Conservation (phyloP, 1,140 invertebrate species). For the Drosophila pectinifera region DNA sequence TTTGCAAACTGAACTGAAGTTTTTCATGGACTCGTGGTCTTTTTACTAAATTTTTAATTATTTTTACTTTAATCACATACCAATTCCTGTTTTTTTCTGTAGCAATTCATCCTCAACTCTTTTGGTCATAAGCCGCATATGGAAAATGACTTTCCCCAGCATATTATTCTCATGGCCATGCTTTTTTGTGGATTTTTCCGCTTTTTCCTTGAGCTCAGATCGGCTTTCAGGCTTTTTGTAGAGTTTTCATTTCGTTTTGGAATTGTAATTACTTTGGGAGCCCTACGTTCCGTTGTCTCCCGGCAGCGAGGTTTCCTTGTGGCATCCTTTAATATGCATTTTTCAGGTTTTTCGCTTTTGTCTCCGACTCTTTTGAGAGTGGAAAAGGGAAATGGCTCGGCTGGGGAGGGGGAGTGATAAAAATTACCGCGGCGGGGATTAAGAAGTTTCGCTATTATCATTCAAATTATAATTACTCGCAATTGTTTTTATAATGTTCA, state of each 20-base stretch:
- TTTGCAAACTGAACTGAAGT: too few relatives aligned
- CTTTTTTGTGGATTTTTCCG: slow-evolving; percentile 19
- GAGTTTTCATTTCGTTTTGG: slow-evolving; percentile 69
- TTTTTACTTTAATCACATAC: too few relatives aligned
- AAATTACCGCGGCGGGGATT: slow-evolving; percentile 81
- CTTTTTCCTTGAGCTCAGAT: slow-evolving; percentile 37
- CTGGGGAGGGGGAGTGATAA: slow-evolving; percentile 47
- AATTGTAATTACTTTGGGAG: slow-evolving; percentile 68
- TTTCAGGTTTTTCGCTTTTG: slow-evolving; percentile 61
- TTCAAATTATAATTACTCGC: slow-evolving; percentile 83
- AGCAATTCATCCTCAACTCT: not conserved
- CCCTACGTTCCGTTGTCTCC: slow-evolving; percentile 22
- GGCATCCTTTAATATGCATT: slow-evolving; percentile 70
- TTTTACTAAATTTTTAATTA: not conserved
- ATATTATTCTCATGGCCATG: slow-evolving; percentile 11
- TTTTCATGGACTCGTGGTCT: too few relatives aligned
- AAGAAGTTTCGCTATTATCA: slow-evolving; percentile 83
- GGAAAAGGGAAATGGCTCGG: slow-evolving; percentile 10
- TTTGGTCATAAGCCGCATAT: slow-evolving; percentile 1
- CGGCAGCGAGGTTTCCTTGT: slow-evolving; percentile 33
- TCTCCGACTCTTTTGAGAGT: slow-evolving; percentile 41
- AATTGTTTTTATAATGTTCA: slow-evolving; percentile 83
- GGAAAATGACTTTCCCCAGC: not conserved
- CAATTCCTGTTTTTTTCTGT: not conserved
- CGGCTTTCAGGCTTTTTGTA: slow-evolving; percentile 45